Conservation (phyloP, 2,113 vertebrate species). For the Setophaga coronata region DNA sequence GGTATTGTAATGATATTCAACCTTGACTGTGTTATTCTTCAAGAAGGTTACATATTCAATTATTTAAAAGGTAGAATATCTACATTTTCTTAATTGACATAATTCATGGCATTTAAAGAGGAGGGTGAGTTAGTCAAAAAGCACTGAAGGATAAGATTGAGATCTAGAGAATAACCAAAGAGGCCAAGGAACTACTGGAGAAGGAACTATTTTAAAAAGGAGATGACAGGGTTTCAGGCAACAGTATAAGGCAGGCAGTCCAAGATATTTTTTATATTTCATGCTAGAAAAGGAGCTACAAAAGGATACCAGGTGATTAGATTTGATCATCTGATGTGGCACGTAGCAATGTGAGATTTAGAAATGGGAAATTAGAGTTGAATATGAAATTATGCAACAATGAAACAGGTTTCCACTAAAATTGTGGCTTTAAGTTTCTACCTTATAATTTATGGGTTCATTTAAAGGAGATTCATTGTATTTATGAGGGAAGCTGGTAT, state of each 20-base stretch:
- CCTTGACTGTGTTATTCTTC: neutral
- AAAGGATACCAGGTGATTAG: neutral
- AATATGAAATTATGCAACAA: neutral
- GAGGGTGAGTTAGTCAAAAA: neutral
- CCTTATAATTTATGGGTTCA: neutral
- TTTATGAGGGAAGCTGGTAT: neutral
- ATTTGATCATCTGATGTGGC: neutral
- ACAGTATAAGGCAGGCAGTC: neutral
- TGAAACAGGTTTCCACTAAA: neutral
- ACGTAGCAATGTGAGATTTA: neutral
- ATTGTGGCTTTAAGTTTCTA: neutral
- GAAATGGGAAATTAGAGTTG: neutral
- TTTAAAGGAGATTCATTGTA: neutral
- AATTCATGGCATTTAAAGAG: neutral
- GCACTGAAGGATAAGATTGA: neutral
- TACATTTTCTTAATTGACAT: neutral
- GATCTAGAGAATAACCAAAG: neutral
- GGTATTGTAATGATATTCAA: neutral
- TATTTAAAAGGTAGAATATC: neutral
- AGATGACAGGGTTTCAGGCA: neutral
- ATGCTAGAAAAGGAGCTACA: neutral
- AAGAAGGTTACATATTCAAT: neutral
- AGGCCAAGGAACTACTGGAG: neutral
- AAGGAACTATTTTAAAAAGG: neutral
- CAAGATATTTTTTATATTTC: neutral